Evolutionary conservation across 2,113 vertebrate species (phyloP).

Genomic region (Oceanodroma tethys): DNA sequence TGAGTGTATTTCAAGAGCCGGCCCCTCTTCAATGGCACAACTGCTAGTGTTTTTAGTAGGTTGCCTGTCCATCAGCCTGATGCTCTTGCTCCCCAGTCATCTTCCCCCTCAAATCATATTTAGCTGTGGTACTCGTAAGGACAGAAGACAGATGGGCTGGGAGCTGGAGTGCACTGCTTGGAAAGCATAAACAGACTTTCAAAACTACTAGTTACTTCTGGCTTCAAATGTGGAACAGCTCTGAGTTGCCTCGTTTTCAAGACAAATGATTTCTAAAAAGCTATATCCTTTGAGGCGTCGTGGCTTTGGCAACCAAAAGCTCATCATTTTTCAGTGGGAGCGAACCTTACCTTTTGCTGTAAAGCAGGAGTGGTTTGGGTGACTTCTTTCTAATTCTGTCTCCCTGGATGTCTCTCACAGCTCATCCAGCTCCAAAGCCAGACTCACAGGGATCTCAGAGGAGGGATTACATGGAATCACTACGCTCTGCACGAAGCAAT

Average conservation of each 20-base stretch:
- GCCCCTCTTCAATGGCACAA: background rate
- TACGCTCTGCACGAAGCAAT: background rate
- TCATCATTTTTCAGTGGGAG: background rate
- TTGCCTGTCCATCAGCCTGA: background rate
- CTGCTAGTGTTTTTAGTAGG: background rate
- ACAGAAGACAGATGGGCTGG: background rate
- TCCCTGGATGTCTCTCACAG: background rate
- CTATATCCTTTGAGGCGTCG: background rate
- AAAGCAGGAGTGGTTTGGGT: background rate
- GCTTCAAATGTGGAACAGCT: background rate
- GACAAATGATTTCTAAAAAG: background rate
- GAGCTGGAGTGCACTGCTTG: background rate
- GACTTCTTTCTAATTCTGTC: background rate
- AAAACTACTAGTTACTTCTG: background rate
- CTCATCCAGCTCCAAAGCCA: background rate
- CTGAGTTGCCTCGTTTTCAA: background rate
- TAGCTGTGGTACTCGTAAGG: background rate
- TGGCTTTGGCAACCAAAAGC: background rate
- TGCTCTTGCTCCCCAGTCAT: background rate
- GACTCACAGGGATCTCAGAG: too few relatives aligned
- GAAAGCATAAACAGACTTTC: background rate
- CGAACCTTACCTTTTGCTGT: accelerated
- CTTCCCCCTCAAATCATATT: background rate
- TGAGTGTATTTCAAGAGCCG: background rate
- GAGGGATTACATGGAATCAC: background rate